These are phyloP conservation scores for Bradypodion pumilum DNA, from an alignment of 2,797 vertebrate genomes.

Conservation along the genomic window DNA sequence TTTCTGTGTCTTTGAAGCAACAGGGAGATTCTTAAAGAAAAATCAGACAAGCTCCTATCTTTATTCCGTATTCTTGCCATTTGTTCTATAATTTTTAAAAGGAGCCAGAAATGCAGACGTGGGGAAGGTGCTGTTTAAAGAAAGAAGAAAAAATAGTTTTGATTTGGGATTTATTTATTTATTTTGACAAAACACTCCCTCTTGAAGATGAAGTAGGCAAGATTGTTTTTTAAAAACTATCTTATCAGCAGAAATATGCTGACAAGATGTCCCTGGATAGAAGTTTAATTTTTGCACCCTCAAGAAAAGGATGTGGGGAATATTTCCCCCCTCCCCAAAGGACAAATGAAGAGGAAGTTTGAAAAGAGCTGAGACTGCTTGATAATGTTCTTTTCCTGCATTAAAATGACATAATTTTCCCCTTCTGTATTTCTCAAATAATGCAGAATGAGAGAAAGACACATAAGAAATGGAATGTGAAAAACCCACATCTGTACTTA, in stretches of 20 bases:
- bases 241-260: constrained; percentile 44
- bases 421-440: constrained; percentile 16
- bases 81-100: constrained; percentile 66
- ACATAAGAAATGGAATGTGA: fast-evolving
- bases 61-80: constrained; percentile 58
- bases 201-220: constrained; percentile 56
- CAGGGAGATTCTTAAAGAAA: constrained; percentile 50
- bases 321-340: constrained; percentile 46
- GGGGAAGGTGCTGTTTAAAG: constrained; percentile 44
- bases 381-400: neutral
- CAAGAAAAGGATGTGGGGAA: constrained; percentile 43
- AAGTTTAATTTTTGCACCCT: constrained; percentile 44
- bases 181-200: constrained; percentile 39
- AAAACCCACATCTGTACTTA: neutral
- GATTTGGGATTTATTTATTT: constrained; percentile 43
- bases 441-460: neutral
- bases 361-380: constrained; percentile 38
- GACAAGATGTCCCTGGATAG: constrained; percentile 53
- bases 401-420: neutral
- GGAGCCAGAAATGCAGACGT: constrained; percentile 52
- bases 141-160: constrained; percentile 63
- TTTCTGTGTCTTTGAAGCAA: constrained; percentile 7
- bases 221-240: constrained; percentile 44
- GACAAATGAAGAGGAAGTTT: constrained; percentile 53
- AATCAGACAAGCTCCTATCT: constrained; percentile 53